Evolutionary conservation across 2,113 vertebrate species (phyloP).

Genomic region (Numida meleagris): DNA sequence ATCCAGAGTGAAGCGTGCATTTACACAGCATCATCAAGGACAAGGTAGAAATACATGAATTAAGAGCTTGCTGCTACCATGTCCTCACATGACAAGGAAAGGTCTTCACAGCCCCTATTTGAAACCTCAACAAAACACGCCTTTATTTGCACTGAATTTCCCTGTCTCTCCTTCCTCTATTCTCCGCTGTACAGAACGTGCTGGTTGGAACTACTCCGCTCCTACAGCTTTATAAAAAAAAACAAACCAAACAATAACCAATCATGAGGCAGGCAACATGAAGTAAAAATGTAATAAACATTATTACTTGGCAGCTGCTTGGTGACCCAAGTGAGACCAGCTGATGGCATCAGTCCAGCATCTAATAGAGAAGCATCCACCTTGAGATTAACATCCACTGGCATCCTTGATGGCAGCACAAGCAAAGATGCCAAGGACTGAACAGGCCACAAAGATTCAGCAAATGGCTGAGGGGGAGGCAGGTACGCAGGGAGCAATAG

Average conservation of each 20-base stretch:
- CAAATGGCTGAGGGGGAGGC: neutral
- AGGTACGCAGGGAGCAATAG: neutral
- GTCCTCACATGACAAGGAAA: neutral
- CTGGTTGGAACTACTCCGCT: neutral
- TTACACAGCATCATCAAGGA: neutral
- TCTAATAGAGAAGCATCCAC: neutral
- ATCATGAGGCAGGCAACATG: neutral
- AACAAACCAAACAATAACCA: neutral
- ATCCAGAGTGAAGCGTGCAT: neutral
- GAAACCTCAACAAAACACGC: slow-evolving; percentile 4
- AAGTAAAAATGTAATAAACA: slow-evolving; percentile 31
- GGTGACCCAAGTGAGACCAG: neutral
- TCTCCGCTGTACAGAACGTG: neutral
- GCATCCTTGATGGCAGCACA: neutral
- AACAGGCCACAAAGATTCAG: neutral
- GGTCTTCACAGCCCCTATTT: neutral
- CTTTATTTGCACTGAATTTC: neutral
- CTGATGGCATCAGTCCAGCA: slow-evolving; percentile 18
- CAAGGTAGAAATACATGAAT: too few species aligned
- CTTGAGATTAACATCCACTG: slow-evolving; percentile 30
- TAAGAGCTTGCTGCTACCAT: neutral
- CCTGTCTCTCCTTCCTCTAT: neutral
- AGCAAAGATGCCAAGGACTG: slow-evolving; percentile 13
- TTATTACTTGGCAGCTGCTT: slow-evolving; percentile 24
- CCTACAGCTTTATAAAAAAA: neutral